phyloP scores from a whole-genome alignment of 2,113 vertebrate genomes.

The Phaethon lepturus region DNA sequence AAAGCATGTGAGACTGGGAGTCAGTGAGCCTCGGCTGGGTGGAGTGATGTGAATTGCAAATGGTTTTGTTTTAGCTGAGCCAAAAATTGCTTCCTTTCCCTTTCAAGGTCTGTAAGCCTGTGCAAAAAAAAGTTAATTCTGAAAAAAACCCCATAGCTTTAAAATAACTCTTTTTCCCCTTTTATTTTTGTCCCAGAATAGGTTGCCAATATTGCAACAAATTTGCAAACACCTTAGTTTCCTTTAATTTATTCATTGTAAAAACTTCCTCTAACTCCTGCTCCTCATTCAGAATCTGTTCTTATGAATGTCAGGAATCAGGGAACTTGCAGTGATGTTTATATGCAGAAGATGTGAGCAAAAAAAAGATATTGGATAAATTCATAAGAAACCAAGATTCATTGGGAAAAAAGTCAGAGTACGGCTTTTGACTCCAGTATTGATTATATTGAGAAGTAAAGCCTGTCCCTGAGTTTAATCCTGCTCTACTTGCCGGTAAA shows the following conservation, averaged over 20 bases:
- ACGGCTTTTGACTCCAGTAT: background rate
- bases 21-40: background rate
- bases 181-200: background rate
- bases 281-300: background rate
- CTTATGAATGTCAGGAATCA: background rate
- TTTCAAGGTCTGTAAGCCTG: background rate
- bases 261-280: background rate
- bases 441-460: background rate
- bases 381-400: background rate
- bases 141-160: background rate
- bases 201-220: background rate
- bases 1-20: background rate
- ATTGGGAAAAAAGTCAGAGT: background rate
- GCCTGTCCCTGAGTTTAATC: background rate
- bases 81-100: slow-evolving; percentile 39
- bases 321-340: background rate
- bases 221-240: background rate
- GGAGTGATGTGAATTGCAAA: slow-evolving; percentile 31
- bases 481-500: background rate
- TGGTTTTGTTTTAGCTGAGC: slow-evolving; percentile 13
- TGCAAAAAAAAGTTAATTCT: background rate
- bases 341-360: background rate
- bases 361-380: background rate
- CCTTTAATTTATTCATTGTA: background rate
- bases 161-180: background rate